Evolutionary conservation across 2,888 invertebrate genomes (phyloP), one percentile per base, ranked within the genome.

Genomic region (Clusia tigrina): DNA sequence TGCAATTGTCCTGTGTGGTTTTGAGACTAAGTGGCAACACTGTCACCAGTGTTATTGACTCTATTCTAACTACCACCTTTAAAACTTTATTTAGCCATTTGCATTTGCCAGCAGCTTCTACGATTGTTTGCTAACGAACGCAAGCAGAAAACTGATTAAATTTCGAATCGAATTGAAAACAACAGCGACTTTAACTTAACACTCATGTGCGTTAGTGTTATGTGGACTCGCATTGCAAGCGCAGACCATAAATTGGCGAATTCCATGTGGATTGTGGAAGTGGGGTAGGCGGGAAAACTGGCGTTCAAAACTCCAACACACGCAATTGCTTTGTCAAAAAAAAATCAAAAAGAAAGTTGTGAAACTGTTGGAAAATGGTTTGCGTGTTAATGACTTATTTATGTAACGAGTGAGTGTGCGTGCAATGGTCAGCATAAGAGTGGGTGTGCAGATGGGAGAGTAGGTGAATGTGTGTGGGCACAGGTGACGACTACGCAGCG

Each of bases 81-180:
- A 17, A 10, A 42, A 42, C n/a, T 42, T 42, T 42, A 42, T 42
- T 42, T 42, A 5, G 9, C n/a, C n/a, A n/a, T 42, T n/a, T 42
- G 10, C 42, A 42, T 42, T 42, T 42, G 42, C n/a, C 42, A 42
- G 6, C 32, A 42, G 42, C 42, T 10, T 42, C 42, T 15, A 42
- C 42, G 42, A 42, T 42, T 42, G 42, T n/a, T n/a, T n/a, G n/a
- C n/a, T n/a, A n/a, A 42, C n/a, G n/a, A 42, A 42, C 42, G 42
- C n/a, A 42, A 42, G 42, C 42, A 42, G 42, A 42, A 42, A 42
- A 42, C 12, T 42, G n/a, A 42, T 42, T 42, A 42, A 10, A 42
- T 42, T 42, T 42, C n/a, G 10, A 42, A 42, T 42, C 42, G 42
- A 42, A 42, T 42, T 42, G 42, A 42, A 42, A 42, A 42, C n/a